phyloP scores from a whole-genome alignment of 2,888 invertebrate species.

The Bursaphelenchus okinawaensis region DNA sequence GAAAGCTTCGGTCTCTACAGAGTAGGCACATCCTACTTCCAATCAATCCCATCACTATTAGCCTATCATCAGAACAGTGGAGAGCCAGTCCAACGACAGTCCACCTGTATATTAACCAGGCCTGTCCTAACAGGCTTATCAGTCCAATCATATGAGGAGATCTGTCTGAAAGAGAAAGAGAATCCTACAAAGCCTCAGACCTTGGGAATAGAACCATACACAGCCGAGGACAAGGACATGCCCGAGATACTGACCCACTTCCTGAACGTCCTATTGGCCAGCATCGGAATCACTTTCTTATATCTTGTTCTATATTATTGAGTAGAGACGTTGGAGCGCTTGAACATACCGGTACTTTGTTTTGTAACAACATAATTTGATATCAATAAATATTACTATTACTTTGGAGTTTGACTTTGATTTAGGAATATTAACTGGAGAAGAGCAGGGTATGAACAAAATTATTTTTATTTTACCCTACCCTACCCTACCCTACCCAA shows the following conservation, averaged over 20 bases:
- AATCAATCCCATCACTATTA: constrained; percentile 13
- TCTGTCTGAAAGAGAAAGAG: neutral
- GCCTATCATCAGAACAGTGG: constrained; percentile 1
- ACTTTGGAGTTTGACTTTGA: too few species aligned
- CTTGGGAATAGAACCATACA: neutral
- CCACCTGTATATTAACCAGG: neutral
- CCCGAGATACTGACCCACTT: neutral
- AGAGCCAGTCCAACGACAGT: neutral
- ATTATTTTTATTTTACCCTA: too few species aligned
- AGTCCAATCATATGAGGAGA: neutral
- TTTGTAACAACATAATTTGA: too few species aligned
- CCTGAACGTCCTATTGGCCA: neutral
- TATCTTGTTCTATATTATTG: neutral
- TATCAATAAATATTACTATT: too few species aligned
- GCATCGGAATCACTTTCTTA: neutral
- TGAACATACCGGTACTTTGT: too few species aligned
- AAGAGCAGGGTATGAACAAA: too few species aligned
- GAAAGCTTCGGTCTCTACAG: constrained; percentile 3
- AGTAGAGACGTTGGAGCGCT: too few species aligned
- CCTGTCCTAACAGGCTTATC: neutral
- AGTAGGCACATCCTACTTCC: neutral
- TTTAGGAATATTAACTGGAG: too few species aligned
- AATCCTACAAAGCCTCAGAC: neutral
- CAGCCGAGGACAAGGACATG: neutral
- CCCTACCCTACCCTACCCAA: too few species aligned